These are phyloP conservation scores for Meleagris gallopavo DNA, from an alignment of 2,113 vertebrate genomes.

Conservation along the genomic window DNA sequence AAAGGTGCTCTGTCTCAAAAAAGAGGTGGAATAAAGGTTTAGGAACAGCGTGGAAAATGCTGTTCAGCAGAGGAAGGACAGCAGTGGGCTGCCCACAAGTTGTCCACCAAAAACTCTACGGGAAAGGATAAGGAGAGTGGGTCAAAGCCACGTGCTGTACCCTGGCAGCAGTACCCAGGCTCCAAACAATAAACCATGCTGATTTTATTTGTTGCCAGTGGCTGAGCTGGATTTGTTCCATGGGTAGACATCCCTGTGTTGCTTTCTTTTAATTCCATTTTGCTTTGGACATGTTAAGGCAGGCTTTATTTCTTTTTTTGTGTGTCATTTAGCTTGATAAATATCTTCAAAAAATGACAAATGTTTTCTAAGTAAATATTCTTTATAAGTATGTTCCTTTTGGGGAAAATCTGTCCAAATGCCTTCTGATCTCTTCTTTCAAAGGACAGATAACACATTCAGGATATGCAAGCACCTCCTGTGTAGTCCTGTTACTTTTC, in stretches of 20 bases:
- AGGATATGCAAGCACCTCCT: background rate
- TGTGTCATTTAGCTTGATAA: background rate
- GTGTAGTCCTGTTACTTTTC: background rate
- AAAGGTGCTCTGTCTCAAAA: background rate
- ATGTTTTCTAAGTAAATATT: background rate
- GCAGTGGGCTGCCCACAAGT: background rate
- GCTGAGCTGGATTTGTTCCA: background rate
- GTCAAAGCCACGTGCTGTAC: accelerated
- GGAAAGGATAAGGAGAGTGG: background rate
- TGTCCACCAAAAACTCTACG: accelerated
- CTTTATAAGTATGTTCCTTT: background rate
- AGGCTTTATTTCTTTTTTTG: background rate
- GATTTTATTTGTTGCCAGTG: background rate
- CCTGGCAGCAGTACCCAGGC: background rate
- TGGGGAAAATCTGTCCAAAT: background rate
- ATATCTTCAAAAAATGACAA: background rate
- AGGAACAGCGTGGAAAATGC: background rate
- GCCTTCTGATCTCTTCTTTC: background rate
- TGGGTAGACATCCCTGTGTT: background rate
- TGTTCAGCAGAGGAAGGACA: background rate
- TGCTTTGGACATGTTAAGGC: background rate
- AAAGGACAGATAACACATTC: background rate
- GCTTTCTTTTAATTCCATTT: background rate
- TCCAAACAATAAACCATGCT: background rate
- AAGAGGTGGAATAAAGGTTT: background rate